Evolutionary conservation across 2,113 vertebrate species (phyloP), one percentile per base, ranked within the genome.

Genomic region (Cardinalis cardinalis): DNA sequence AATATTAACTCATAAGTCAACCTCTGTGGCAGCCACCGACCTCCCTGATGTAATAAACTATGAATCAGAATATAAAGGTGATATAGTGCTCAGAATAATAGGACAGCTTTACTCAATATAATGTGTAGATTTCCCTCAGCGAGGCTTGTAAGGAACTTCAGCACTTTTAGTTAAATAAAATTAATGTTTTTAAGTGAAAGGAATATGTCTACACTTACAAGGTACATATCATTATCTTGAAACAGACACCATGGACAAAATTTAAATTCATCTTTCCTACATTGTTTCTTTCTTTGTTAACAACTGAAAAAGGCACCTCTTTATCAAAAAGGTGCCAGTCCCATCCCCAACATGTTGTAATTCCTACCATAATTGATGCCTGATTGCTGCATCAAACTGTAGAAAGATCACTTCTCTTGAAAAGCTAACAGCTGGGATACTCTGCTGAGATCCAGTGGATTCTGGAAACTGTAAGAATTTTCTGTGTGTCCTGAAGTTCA

Each of bases 401-500:
- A 97, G 94, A 80, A 94, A 94, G n/a, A 96, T 36, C 44, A 98
- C 92, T 70, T 97, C 97, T 91, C 97, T 97, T 70, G 94, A 65
- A 98, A 49, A 14, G 94, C 87, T 71, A 98, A 95, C 61, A 97
- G 91, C 40, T 92, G 88, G 23, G 94, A 95, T 14, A 97, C 95
- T 31, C 94, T n/a, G 5, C 91, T 84, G 7, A 97, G 96, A 89
- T 97, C 96, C 31, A 90, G 82, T 44, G 96, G 97, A 32, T 94
- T 97, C 56, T 89, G 77, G 40, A 98, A 97, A 70, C 83, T 80
- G 63, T 97, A 18, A 97, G 93, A 96, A 97, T 98, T 87, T 93
- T 97, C 95, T 98, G 95, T 56, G 98, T 61, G 48, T 98, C 97
- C 89, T 81, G 96, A 84, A 98, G 96, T 90, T 98, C 97, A 71